Percentiles rank a stretch among this genome's conserved stretches.
Conservation (phyloP, 2,888 invertebrate species). For the Papilio gigon region DNA sequence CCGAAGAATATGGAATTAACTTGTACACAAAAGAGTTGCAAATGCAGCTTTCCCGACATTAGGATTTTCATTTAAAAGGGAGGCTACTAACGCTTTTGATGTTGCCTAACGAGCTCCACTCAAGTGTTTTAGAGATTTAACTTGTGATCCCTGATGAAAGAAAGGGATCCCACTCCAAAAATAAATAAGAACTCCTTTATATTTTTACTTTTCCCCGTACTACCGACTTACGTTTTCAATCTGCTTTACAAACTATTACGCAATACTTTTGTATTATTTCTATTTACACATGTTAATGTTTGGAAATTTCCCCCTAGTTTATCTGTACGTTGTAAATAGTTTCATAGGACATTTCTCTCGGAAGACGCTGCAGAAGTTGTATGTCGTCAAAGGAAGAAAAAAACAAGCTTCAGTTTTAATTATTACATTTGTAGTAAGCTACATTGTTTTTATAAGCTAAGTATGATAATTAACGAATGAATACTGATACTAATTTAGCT, state of each 20-base stretch:
- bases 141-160: constrained; percentile 34
- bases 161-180: constrained; percentile 21
- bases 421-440: too few species aligned
- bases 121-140: constrained; percentile 34
- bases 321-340: too few species aligned
- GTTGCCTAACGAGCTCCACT: constrained; percentile 31
- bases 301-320: background rate
- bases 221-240: background rate
- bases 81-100: constrained; percentile 36
- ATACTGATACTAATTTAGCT: background rate
- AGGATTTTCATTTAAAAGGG: constrained; percentile 31
- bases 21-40: constrained; percentile 30
- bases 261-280: too few species aligned
- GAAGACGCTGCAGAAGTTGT: too few species aligned
- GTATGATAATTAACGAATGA: background rate
- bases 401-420: too few species aligned
- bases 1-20: constrained; percentile 21
- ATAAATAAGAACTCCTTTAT: constrained; percentile 20
- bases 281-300: too few species aligned
- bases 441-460: too few species aligned
- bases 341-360: too few species aligned
- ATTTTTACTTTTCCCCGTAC: background rate
- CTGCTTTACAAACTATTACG: background rate
- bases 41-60: constrained; percentile 25
- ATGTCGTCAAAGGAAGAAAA: too few species aligned